These are phyloP conservation scores for Hirtodrosophila duncani DNA, from an alignment of 2,888 invertebrate species.

Conservation along the genomic window DNA sequence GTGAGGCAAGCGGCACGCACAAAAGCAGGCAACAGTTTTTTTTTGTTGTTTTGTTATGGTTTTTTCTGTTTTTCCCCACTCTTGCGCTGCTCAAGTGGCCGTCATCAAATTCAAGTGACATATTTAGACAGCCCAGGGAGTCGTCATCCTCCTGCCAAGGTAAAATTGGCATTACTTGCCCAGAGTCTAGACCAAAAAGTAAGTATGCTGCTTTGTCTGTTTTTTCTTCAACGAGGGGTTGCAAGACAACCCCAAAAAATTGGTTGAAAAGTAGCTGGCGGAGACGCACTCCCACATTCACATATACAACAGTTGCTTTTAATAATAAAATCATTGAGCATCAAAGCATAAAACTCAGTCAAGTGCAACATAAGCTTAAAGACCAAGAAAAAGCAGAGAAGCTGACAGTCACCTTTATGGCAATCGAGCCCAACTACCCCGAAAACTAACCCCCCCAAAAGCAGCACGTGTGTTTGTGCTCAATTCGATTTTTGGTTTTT, in stretches of 20 bases:
- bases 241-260: slow-evolving; percentile 26
- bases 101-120: slow-evolving; percentile 71
- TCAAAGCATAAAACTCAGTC: slow-evolving; percentile 78
- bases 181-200: slow-evolving; percentile 28
- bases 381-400: slow-evolving; percentile 48
- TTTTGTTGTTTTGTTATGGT: slow-evolving; percentile 9
- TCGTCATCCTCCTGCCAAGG: slow-evolving; percentile 57
- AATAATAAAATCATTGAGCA: slow-evolving; percentile 77
- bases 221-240: slow-evolving; percentile 13
- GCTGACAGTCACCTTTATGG: slow-evolving; percentile 12
- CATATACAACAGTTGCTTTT: slow-evolving; percentile 72
- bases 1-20: slow-evolving; percentile 10
- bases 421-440: slow-evolving; percentile 11
- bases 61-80: slow-evolving; percentile 1
- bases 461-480: slow-evolving; percentile 14
- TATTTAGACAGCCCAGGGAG: slow-evolving; percentile 71
- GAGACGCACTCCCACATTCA: slow-evolving; percentile 23
- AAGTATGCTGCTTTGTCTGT: slow-evolving; percentile 27
- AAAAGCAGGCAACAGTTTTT: slow-evolving; percentile 54
- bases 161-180: slow-evolving; percentile 58
- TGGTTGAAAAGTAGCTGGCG: slow-evolving; percentile 8
- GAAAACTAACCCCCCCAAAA: neutral
- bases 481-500: slow-evolving; percentile 48
- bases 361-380: slow-evolving; percentile 76
- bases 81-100: slow-evolving; percentile 56